Evolutionary conservation across 2,888 invertebrate species (phyloP), one percentile per base, ranked within the genome.

Genomic region (Drosophila formosana): DNA sequence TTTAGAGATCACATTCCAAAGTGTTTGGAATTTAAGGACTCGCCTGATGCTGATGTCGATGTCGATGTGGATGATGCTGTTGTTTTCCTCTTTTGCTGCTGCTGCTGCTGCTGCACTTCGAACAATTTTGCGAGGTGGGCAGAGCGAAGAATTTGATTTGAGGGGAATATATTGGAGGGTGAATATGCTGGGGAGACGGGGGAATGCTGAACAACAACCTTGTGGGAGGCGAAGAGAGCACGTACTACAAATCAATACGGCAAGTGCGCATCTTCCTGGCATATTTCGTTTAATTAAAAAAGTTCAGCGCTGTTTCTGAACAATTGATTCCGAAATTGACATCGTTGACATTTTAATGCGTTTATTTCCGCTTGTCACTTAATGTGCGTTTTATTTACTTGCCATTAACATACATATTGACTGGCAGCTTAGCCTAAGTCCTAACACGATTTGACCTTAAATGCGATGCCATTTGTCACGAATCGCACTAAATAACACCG

Each of bases 211-310:
- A 25, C 32, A 56, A 25, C 32, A 55, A 18, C 18, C 34, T 32
- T 56, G 56, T 41, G 25, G 37, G 28, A 39, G 45, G 26, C 28
- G 41, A n/a, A 41, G 34, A 39, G 37, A 43, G 52, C 80, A 81
- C 80, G 80, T 77, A 72, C 41, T 55, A 69, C 80, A 80, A 82
- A 82, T 82, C 82, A 82, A 82, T 82, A 82, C 72, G 43, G 66
- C 57, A 78, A 65, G 66, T 73, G 70, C 56, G 65, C 66, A 70
- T 55, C 49, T 41, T 39, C 11, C 23, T 49, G 56, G 75, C 70
- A 76, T 88, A 78, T 82, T 85, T 78, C 53, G 69, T 70, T 82
- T 85, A 85, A 88, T 85, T 85, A 88, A 88, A 86, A 85, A 88
- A 88, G 83, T 85, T 86, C 39, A 37, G 63, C 73, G 63, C 46